phyloP scores from a whole-genome alignment of 2,888 invertebrate species.

The Aleiodes testaceus region DNA sequence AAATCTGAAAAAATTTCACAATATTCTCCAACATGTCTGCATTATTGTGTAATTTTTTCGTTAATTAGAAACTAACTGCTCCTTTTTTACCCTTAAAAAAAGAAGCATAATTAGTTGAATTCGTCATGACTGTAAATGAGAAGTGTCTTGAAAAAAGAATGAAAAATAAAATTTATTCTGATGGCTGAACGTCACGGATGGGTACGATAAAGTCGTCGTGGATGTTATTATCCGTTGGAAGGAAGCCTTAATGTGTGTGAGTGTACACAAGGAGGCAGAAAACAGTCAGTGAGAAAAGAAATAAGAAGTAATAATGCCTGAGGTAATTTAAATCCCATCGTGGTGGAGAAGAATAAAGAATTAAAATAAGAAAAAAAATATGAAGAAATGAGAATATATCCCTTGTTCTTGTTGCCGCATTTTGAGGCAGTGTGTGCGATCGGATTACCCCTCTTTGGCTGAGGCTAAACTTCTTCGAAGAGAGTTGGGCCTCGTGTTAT shows the following conservation, averaged over 20 bases:
- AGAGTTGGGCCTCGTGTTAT: constrained; percentile 55
- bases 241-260: constrained; percentile 39
- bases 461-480: constrained; percentile 25
- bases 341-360: constrained; percentile 35
- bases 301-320: constrained; percentile 33
- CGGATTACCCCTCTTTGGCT: constrained; percentile 39
- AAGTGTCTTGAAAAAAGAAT: background rate
- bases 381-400: constrained; percentile 44
- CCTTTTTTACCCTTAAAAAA: constrained; percentile 9
- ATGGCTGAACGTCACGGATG: constrained; percentile 17
- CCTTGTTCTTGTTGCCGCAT: constrained; percentile 41
- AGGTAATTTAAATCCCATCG: constrained; percentile 45
- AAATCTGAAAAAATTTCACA: no score
- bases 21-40: no score
- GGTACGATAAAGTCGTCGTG: constrained; percentile 47
- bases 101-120: constrained; percentile 16
- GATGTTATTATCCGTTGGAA: constrained; percentile 47
- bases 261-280: constrained; percentile 15
- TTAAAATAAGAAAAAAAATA: background rate
- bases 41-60: no score
- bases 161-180: constrained; percentile 22
- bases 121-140: constrained; percentile 32
- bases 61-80: no score
- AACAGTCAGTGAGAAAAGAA: constrained; percentile 28
- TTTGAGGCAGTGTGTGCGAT: constrained; percentile 52